These are phyloP conservation scores for Drosophila rellima DNA, from an alignment of 2,888 invertebrate genomes.

Conservation along the genomic window DNA sequence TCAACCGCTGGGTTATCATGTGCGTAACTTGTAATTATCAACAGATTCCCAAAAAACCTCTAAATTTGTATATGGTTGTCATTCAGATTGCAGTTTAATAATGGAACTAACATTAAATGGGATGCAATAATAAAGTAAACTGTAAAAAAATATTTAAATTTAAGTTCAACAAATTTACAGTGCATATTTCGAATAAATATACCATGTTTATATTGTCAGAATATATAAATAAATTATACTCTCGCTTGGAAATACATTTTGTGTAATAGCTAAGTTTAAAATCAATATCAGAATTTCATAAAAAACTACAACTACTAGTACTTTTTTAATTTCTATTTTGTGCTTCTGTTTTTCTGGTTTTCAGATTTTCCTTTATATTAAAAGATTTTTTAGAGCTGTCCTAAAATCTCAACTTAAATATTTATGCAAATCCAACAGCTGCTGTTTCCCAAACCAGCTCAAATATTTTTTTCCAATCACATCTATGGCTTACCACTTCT, in stretches of 20 bases:
- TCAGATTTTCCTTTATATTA: not conserved
- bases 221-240: not conserved
- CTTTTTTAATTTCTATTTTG: not conserved
- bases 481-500: slow-evolving; percentile 1
- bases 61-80: not conserved
- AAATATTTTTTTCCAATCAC: slow-evolving; percentile 6
- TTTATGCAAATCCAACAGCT: slow-evolving; percentile 25
- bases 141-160: not conserved
- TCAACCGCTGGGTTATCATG: not conserved
- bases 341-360: not conserved
- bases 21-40: not conserved
- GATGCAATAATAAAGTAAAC: not conserved
- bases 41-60: not conserved
- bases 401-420: slow-evolving; percentile 5
- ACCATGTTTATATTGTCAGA: not conserved
- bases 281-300: not conserved
- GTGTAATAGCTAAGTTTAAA: not conserved
- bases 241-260: not conserved
- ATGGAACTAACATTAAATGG: not conserved
- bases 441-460: not conserved
- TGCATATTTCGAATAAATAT: slow-evolving; percentile 2
- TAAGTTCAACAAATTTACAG: slow-evolving; percentile 3
- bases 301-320: too few species aligned
- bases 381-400: not conserved
- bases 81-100: not conserved